These are phyloP conservation scores for Danio choprae DNA, from an alignment of 2,797 vertebrate species.

Conservation along the genomic window DNA sequence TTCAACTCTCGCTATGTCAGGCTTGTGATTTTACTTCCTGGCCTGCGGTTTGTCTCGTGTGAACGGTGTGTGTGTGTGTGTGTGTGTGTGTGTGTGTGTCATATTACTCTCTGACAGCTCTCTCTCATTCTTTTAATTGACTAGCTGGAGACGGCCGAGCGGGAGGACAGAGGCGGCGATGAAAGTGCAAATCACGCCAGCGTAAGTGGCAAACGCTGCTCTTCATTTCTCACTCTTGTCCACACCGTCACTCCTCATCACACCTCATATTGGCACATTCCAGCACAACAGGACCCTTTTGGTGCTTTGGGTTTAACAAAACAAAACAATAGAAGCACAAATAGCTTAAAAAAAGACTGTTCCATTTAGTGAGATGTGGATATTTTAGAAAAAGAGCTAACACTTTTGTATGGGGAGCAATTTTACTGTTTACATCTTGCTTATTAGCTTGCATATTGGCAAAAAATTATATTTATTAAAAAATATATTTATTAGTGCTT, in stretches of 20 bases:
- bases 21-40: slow-evolving; percentile 10
- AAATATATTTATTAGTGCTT: too few relatives aligned
- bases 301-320: too few relatives aligned
- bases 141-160: slow-evolving; percentile 70
- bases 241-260: slow-evolving; percentile 20
- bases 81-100: slow-evolving; percentile 67
- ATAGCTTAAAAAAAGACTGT: background rate
- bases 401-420: too few relatives aligned
- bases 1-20: slow-evolving; percentile 28
- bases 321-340: background rate
- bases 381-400: background rate
- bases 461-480: too few relatives aligned
- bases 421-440: too few relatives aligned
- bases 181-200: slow-evolving; percentile 70
- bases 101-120: slow-evolving; percentile 70
- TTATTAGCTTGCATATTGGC: too few relatives aligned
- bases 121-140: slow-evolving; percentile 75
- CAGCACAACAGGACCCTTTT: background rate
- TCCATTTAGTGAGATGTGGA: background rate
- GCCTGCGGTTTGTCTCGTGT: slow-evolving; percentile 3
- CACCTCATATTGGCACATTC: background rate
- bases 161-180: slow-evolving; percentile 70
- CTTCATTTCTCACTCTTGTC: background rate
- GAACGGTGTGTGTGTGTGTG: slow-evolving; percentile 53
- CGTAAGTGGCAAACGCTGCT: slow-evolving; percentile 56